Base-by-base conservation (phyloP, 2,888 invertebrate species). In the Gymnoscelis rufifasciata region DNA sequence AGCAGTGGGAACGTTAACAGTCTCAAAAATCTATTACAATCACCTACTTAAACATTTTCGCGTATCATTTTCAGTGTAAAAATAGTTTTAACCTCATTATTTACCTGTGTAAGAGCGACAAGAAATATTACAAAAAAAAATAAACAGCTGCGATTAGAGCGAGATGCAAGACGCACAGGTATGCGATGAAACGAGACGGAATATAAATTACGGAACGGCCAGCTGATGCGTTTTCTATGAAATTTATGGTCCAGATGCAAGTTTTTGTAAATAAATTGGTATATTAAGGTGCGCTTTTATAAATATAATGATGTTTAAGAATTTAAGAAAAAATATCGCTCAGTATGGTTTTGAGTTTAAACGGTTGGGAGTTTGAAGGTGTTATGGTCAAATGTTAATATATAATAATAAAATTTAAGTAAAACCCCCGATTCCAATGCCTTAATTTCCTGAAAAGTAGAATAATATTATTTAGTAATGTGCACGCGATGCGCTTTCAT, bases 181-280 rank as follows among this genome's bases (percentile, higher is more conserved):
- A 13, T 27, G 47, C 15, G 39, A 7, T 1, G 28, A 41, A 56
- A 27, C 23, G 24, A 12, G 47, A 52, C 12, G 29, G 19, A 29
- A 14, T 2, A 19, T 12, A 51, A 35, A 49, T 54, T 54, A 50
- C 51, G 57, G 52, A 52, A 51, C 26, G 35, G 26, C 57, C 31
- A 46, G 57, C 47, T 55, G 55, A 50, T 51, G 37, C 45, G 19
- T 47, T 40, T 15, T 43, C 19, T 37, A 29, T 28, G 10, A 46
- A 49, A 43, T 43, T 43, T 39, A 44, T 41, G 46, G 49, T 41
- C 43, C 52, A 54, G 56, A 45, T 52, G 54, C 40, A 46, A 26
- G 27, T 15, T 38, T 38, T 38, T 27, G 26, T 43, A 38, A 13
- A 43, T 38, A 38, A 38, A 43, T 14, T 12, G 12, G 14, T 11